Percentiles rank a stretch among this genome's conserved stretches.
Conservation (phyloP, 2,113 vertebrate species). For the Taurulus bubalis region DNA sequence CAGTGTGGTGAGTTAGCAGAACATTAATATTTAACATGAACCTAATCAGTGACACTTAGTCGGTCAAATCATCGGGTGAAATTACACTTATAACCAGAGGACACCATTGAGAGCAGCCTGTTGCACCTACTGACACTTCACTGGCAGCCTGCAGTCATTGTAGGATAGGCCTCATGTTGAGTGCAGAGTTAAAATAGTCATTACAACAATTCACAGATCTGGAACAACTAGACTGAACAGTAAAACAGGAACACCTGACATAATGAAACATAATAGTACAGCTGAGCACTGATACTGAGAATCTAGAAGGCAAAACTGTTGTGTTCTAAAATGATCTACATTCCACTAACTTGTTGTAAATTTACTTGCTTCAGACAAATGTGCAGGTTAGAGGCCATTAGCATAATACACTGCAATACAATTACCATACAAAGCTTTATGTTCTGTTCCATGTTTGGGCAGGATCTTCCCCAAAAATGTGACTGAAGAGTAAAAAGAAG, state of each 20-base stretch:
- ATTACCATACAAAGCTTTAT: no score
- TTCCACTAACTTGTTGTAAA: background rate
- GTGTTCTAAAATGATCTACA: background rate
- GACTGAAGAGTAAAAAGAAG: background rate
- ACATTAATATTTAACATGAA: background rate
- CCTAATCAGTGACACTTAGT: background rate
- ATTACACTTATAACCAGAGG: background rate
- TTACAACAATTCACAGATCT: background rate
- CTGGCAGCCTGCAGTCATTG: background rate
- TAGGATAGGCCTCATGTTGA: background rate
- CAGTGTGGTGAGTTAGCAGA: conserved; percentile 88
- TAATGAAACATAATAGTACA: background rate
- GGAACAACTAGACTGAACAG: background rate
- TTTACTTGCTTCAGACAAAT: background rate
- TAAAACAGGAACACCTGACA: background rate
- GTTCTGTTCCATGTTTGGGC: no score
- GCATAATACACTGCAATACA: background rate
- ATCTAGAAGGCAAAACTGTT: background rate
- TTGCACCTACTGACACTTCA: background rate
- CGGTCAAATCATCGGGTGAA: background rate
- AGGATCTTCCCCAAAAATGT: no score
- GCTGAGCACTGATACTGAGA: background rate
- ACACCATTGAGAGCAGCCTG: background rate
- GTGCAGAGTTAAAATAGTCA: background rate
- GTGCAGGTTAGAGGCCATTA: no score